Conservation (phyloP, 2,113 vertebrate genomes). For the Caretta caretta region DNA sequence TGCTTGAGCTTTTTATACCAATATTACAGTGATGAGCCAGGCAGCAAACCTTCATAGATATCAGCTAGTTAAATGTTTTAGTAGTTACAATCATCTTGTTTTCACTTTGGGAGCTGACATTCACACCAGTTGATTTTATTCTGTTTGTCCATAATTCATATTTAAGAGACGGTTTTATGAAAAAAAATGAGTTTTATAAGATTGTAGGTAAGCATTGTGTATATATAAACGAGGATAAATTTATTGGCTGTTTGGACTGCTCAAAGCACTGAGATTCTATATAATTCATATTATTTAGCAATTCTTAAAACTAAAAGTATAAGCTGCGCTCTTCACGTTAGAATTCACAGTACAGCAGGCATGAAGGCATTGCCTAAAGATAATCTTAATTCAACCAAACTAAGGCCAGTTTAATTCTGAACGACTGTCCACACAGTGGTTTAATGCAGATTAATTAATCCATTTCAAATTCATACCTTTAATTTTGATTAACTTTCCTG, state of each 20-base stretch:
- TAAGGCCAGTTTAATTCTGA: not conserved
- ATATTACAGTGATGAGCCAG: not conserved
- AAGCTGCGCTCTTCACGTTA: not conserved
- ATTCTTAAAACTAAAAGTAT: not conserved
- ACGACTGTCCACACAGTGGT: not conserved
- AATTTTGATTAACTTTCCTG: too few relatives aligned
- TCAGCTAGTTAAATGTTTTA: not conserved
- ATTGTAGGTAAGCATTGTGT: not conserved
- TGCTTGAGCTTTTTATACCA: not conserved
- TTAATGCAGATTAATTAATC: too few relatives aligned
- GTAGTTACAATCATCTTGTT: slow-evolving; percentile 22
- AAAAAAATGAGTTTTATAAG: not conserved
- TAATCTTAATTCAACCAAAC: too few relatives aligned
- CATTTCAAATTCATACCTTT: not conserved
- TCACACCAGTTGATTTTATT: slow-evolving; percentile 32
- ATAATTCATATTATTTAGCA: not conserved
- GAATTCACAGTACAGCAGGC: not conserved
- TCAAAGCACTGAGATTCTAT: not conserved
- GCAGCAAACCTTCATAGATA: not conserved
- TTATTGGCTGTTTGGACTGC: not conserved
- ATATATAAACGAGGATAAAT: not conserved
- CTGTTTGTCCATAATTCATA: not conserved
- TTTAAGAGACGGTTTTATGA: slow-evolving; percentile 24
- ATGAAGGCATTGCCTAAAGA: not conserved
- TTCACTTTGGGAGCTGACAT: slow-evolving; percentile 15